These are phyloP conservation scores for Acanthoscelides obtectus DNA, from an alignment of 2,888 invertebrate species.

Conservation along the genomic window DNA sequence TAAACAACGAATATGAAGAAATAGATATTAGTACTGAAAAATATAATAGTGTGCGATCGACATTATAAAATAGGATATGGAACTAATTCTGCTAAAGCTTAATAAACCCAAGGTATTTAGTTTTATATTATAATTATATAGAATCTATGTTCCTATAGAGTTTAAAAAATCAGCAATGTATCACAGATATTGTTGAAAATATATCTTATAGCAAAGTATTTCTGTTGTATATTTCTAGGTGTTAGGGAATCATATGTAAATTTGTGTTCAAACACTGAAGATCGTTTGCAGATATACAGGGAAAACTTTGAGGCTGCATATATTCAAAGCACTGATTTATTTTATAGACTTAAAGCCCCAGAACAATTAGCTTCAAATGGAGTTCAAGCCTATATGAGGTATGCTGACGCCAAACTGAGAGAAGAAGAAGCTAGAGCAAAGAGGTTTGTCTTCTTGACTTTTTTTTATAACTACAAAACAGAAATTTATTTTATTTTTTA, in stretches of 20 bases:
- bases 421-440: constrained; percentile 94
- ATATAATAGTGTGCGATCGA: too few species aligned
- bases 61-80: too few species aligned
- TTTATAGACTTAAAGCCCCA: constrained; percentile 88
- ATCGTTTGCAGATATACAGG: constrained; percentile 91
- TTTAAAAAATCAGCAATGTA: too few species aligned
- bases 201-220: background rate
- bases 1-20: too few species aligned
- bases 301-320: constrained; percentile 97
- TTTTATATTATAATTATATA: too few species aligned
- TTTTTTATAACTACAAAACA: too few species aligned
- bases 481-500: too few species aligned
- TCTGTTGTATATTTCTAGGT: constrained; percentile 49
- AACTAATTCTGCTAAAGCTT: too few species aligned
- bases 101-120: too few species aligned
- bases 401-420: constrained; percentile 88
- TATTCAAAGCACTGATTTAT: constrained; percentile 88
- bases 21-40: too few species aligned
- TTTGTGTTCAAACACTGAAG: constrained; percentile 87
- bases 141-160: too few species aligned
- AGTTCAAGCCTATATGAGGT: constrained; percentile 95
- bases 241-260: constrained; percentile 98
- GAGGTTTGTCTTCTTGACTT: constrained; percentile 50
- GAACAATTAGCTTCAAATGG: constrained; percentile 84
- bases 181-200: background rate